Percentiles rank a stretch among this genome's conserved stretches.
Conservation (phyloP, 2,888 invertebrate species). For the Ormyrus labotus region DNA sequence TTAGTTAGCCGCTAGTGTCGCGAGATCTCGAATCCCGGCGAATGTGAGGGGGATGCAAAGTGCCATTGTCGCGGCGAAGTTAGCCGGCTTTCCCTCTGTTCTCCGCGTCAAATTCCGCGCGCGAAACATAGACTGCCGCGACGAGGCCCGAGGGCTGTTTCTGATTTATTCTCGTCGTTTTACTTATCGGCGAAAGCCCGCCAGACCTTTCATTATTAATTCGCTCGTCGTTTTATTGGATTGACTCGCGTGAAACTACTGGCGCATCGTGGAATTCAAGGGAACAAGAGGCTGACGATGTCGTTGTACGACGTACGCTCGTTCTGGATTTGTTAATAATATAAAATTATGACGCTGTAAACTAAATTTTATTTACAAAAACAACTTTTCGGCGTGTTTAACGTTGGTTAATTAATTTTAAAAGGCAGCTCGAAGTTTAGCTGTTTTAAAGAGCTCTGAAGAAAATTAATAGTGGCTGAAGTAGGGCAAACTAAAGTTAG, state of each 20-base stretch:
- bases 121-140: slow-evolving; percentile 3
- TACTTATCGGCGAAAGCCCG: slow-evolving; percentile 31
- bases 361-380: too few relatives aligned
- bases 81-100: slow-evolving; percentile 26
- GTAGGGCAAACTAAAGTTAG: too few relatives aligned
- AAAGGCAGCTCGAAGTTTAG: not conserved
- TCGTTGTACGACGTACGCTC: too few relatives aligned
- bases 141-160: slow-evolving; percentile 6
- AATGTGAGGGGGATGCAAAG: slow-evolving; percentile 65
- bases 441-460: too few relatives aligned
- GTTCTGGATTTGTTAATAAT: too few relatives aligned
- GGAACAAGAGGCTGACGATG: too few relatives aligned
- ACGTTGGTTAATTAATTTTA: too few relatives aligned
- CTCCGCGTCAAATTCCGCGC: slow-evolving; percentile 11
- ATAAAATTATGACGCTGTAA: too few relatives aligned
- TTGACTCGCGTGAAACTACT: not conserved
- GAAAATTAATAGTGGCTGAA: too few relatives aligned
- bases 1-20: slow-evolving; percentile 64
- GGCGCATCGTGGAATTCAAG: too few relatives aligned
- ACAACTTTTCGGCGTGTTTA: too few relatives aligned
- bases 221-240: slow-evolving; percentile 10
- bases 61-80: slow-evolving; percentile 69
- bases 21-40: slow-evolving; percentile 53
- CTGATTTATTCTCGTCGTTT: slow-evolving; percentile 47
- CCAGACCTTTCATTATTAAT: slow-evolving; percentile 42